Conservation (phyloP, 1,140 invertebrate species). For the Dendroctonus valens region DNA sequence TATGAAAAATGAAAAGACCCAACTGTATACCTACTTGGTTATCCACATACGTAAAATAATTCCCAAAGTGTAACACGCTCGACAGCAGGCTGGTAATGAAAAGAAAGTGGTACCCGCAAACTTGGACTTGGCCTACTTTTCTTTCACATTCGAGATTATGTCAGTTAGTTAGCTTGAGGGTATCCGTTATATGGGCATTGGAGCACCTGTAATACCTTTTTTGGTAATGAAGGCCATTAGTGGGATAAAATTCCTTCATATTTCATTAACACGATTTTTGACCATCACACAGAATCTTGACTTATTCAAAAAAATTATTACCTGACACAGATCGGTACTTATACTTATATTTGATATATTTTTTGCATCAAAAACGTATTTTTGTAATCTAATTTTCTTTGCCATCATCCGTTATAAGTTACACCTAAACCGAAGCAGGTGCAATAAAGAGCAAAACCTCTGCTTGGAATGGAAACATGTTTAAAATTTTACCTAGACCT, state of each 20-base stretch:
- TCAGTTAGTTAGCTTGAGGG: conserved; percentile 23
- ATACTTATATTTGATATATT: too few species aligned
- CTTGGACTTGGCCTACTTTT: conserved; percentile 34
- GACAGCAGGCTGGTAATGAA: conserved; percentile 18
- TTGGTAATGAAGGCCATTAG: conserved; percentile 4
- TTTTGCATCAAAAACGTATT: too few species aligned
- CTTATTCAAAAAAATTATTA: too few species aligned
- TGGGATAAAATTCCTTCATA: conserved; percentile 6
- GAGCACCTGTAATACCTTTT: conserved; percentile 22
- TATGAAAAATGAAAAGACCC: too few species aligned
- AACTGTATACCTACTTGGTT: background rate
- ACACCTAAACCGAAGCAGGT: too few species aligned
- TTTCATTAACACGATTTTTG: conserved; percentile 15
- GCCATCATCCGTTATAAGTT: too few species aligned
- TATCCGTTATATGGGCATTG: conserved; percentile 20
- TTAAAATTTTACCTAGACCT: too few species aligned
- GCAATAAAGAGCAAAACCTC: too few species aligned
- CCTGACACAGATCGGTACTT: too few species aligned
- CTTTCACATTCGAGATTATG: conserved; percentile 27
- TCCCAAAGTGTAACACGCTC: conserved; percentile 5
- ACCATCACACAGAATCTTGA: background rate
- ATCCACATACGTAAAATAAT: background rate
- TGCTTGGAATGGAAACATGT: too few species aligned
- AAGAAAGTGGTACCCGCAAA: conserved; percentile 30
- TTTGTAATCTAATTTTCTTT: too few species aligned